Evolutionary conservation across 2,888 invertebrate species (phyloP), one percentile per base, ranked within the genome.

Genomic region (Chironomus tentans): DNA sequence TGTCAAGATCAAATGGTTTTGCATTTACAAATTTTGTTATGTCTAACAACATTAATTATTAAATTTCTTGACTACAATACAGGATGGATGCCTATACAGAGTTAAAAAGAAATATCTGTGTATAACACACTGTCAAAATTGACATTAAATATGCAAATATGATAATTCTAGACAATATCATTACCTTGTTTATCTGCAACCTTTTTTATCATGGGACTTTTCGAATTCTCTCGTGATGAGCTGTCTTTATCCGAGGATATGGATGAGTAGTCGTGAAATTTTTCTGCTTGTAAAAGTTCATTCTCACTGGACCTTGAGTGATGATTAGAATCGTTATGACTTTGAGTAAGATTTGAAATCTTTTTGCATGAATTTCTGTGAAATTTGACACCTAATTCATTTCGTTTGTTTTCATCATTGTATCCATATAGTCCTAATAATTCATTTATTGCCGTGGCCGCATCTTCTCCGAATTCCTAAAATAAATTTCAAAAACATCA

Each of bases 391-490:
- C 86, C 86, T 0, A 86, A 86, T 80, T 89, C 90, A 73, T 89
- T 83, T 47, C 90, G 86, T 83, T 91, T 91, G 74, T 88, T 86
- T 79, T 88, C 89, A 77, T 90, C 91, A 4, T 72, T 46, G 82
- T 95, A 95, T 2, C 95, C 95, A 84, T 95, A 96, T 93, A 94
- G 94, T 65, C 95, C 94, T 24, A 95, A 87, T 77, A 95, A 86
- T 83, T 95, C 95, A 81, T 94, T 95, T 94, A 95, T 95, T 1
- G 95, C 94, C 70, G 91, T 93, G 83, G 94, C 94, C 4, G 95
- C 74, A 38, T 72, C 72, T 62, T 72, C 72, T 13, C 72, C 95
- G 84, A 92, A 95, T 83, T 94, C 93, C 95, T 95, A 85, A 3
- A 15, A 47, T 21, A n/a, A n/a, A n/a, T n/a, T n/a, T 70, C 4